Base-by-base conservation (phyloP, 1,140 invertebrate species). In the Archegozetes longisetosus region DNA sequence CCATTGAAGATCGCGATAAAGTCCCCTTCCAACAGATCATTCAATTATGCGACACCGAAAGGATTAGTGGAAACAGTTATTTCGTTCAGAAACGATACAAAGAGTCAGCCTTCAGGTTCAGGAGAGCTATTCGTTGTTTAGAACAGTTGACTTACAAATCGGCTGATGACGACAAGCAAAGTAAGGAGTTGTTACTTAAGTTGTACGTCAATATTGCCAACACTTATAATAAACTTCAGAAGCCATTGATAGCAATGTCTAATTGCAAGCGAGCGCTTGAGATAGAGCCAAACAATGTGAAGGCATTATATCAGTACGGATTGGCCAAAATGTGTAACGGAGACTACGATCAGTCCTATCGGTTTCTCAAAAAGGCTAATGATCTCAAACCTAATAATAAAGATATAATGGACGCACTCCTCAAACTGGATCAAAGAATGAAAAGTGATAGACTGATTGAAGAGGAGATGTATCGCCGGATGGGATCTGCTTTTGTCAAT, bases 61-160 rank as follows among this genome's bases (percentile, higher is more conserved):
- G 58, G 13, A 48, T 50, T 4, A n/a, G 17, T 0, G 64, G 59
- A 13, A 53, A 72, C 89, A 86, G 91, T 62, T 82, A 87, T 67
- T 68, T 93, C 58, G 76, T 80, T 66, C 90, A 88, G 32, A 77
- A 73, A 64, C 78, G 80, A 64, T 74, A 82, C 50, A 81, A 73
- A 0, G 71, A 70, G 58, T 72, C 79, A 4, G 87, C 90, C 71
- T 88, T 85, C 70, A 84, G 88, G 76, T 96, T 95, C 70, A 82
- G 82, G 61, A 85, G 83, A 68, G 78, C 86, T 9, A 58, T 65
- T n/a, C 28, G 48, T 20, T 56, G 61, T 47, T 23, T 66, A 20
- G 62, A 63, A 32, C 27, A 26, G n/a, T 20, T 50, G 40, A 70
- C 68, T 53, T 58, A 73, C 71, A 68, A 49, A 47, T 70, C 75